Conservation (phyloP, 1,140 invertebrate species). For the Lepidostoma basale region DNA sequence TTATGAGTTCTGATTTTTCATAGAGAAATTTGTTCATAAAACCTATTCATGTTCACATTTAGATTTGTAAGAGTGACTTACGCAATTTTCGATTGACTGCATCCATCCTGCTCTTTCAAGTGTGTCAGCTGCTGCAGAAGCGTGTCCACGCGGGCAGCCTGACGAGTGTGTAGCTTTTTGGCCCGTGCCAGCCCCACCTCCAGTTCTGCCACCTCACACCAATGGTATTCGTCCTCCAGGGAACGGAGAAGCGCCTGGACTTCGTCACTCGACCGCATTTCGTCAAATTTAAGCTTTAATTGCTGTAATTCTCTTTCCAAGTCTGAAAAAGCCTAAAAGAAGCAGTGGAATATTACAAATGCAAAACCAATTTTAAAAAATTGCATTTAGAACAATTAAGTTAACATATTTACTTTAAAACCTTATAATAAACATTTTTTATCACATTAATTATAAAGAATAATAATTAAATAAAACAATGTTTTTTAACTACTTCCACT, state of each 20-base stretch:
- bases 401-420: no score
- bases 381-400: no score
- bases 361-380: no score
- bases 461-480: no score
- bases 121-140: slow-evolving; percentile 47
- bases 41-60: no score
- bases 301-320: slow-evolving; percentile 60
- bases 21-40: no score
- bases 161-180: slow-evolving; percentile 45
- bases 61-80: no score
- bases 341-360: slow-evolving; percentile 8
- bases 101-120: slow-evolving; percentile 1
- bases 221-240: slow-evolving; percentile 61
- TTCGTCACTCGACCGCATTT: slow-evolving; percentile 61
- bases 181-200: slow-evolving; percentile 47
- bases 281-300: slow-evolving; percentile 62
- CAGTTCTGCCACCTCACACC: slow-evolving; percentile 53
- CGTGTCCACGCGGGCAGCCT: slow-evolving; percentile 49
- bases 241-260: slow-evolving; percentile 56
- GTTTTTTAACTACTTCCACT: no score
- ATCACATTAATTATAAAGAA: no score
- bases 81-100: slow-evolving; percentile 7
- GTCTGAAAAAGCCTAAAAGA: slow-evolving; percentile 52
- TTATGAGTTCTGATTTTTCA: no score
- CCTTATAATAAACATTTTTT: no score